Base-by-base conservation (phyloP, 1,140 invertebrate genomes). In the Aphidius ervi region DNA sequence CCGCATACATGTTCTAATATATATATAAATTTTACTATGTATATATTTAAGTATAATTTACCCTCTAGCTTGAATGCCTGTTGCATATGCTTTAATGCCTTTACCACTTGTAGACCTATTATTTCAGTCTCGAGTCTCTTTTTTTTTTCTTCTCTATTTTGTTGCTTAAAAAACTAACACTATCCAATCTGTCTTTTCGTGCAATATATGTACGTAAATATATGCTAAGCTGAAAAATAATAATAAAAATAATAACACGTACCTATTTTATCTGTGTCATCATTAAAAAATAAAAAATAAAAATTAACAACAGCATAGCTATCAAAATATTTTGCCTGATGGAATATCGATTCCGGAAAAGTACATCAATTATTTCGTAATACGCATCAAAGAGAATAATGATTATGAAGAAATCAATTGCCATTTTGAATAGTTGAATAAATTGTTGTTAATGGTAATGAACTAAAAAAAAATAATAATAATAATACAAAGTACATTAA, bases 391-490 rank as follows among this genome's bases (percentile, higher is more conserved):
- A 31, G 2, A 31, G 23, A 31, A 31, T 31, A 31, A 31, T 42
- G 5, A 52, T n/a, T 9, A 54, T 54, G 52, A 39, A 39, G 52
- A 42, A 54, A 54, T 37, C 31, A 9, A 8, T 39, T 54, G 52
- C 52, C 52, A 54, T 54, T 54, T 31, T 54, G 9, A 54, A 41
- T 54, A 42, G 23, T 31, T 31, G 23, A 9, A 54, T 41, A 54
- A 54, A 54, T 54, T 41, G 42, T 54, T 37, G 52, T 16, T 41
- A 20, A 54, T 16, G 41, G 52, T n/a, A 54, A 54, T 42, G 52
- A 54, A 42, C 39, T 9, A 9, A 54, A 42, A n/a, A 40, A 41
- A 42, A 42, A 54, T 54, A 41, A 55, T 37, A 41, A 55, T 37
- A 39, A 47, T 39, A 47, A 40, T 52, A 43, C 2, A 31, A 31